These are phyloP conservation scores for Echinometra lucunter DNA, from an alignment of 53 echinoderm and acorn worm species.

Conservation along the genomic window DNA sequence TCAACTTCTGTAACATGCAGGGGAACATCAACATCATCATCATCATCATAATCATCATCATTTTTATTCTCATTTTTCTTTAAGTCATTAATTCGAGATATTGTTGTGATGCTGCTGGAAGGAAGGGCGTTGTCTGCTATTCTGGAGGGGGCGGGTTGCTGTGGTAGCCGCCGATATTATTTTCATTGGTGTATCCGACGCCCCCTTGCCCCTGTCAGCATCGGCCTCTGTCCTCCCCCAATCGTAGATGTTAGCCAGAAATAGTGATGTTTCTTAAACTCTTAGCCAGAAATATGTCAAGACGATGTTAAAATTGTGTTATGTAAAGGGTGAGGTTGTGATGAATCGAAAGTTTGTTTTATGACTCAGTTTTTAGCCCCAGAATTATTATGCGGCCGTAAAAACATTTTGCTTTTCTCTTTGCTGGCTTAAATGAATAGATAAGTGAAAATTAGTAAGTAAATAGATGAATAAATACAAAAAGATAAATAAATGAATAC, in stretches of 20 bases:
- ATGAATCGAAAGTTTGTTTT: background rate
- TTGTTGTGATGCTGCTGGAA: conserved; percentile 20
- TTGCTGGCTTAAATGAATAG: too few relatives aligned
- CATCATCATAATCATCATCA: too few relatives aligned
- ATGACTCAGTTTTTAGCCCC: conserved; percentile 3
- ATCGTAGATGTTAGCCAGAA: conserved; percentile 22
- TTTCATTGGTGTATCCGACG: conserved; percentile 36
- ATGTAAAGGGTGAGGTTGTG: background rate
- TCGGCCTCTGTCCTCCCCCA: conserved; percentile 15
- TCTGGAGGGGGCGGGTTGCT: conserved; percentile 45
- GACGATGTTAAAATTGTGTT: background rate
- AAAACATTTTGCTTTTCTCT: too few relatives aligned
- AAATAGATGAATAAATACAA: too few relatives aligned
- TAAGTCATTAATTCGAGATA: background rate
- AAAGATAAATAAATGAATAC: too few relatives aligned
- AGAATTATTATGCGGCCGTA: background rate
- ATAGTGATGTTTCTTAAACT: background rate
- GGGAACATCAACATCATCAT: too few relatives aligned
- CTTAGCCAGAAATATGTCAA: conserved; percentile 7
- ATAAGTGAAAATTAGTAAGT: too few relatives aligned
- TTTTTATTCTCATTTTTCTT: too few relatives aligned
- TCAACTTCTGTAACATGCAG: too few relatives aligned
- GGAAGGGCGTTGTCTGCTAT: conserved; percentile 28
- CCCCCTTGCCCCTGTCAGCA: conserved; percentile 31
- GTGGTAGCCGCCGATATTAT: conserved; percentile 8